Conservation (phyloP, 1,140 invertebrate genomes). For the Meloidogyne hapla region DNA sequence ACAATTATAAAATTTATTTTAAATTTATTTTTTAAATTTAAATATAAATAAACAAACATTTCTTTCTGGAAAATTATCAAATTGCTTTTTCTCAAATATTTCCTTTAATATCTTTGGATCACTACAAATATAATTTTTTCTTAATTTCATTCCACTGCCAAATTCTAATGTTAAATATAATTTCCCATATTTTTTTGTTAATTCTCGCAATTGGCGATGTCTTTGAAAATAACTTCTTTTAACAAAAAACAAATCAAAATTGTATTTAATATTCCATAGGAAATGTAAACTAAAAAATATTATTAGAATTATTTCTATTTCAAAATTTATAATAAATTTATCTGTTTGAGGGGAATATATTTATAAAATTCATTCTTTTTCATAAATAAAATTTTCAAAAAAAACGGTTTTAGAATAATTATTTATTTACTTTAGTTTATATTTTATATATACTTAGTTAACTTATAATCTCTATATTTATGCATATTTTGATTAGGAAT, state of each 20-base stretch:
- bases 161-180: not conserved
- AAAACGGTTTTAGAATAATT: too few relatives aligned
- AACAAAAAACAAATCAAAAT: too few relatives aligned
- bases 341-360: too few relatives aligned
- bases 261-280: not conserved
- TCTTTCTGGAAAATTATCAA: not conserved
- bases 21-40: not conserved
- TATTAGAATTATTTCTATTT: not conserved
- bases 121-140: not conserved
- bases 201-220: not conserved
- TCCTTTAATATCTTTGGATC: not conserved
- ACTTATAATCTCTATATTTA: too few relatives aligned
- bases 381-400: too few relatives aligned
- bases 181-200: not conserved
- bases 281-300: not conserved
- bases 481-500: too few relatives aligned
- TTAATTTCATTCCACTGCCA: not conserved
- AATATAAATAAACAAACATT: not conserved
- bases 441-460: too few relatives aligned
- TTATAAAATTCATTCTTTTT: too few relatives aligned
- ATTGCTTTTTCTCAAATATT: not conserved
- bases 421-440: too few relatives aligned
- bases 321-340: too few relatives aligned
- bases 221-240: not conserved
- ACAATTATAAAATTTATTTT: too few relatives aligned